Evolutionary conservation across 2,797 vertebrate genomes (phyloP).

Genomic region (Clarias platycephalus): DNA sequence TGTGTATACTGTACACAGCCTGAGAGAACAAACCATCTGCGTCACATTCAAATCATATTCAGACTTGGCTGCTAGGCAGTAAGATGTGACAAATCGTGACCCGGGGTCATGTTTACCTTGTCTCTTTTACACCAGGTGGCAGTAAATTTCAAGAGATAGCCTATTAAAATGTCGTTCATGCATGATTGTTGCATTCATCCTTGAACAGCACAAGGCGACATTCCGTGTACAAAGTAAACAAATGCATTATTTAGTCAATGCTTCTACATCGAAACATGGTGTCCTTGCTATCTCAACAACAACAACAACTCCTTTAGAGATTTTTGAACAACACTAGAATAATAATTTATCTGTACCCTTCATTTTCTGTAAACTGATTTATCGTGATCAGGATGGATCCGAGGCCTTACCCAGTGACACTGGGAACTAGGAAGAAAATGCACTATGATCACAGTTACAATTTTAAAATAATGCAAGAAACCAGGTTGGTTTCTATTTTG

Average conservation of each 20-base stretch:
- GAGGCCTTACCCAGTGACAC: not conserved
- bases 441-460: too few species aligned
- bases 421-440: not conserved
- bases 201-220: not conserved
- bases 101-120: slow-evolving; percentile 17
- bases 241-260: slow-evolving; percentile 22
- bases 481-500: not conserved
- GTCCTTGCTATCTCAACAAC: not conserved
- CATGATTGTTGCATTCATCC: not conserved
- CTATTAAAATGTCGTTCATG: not conserved
- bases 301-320: not conserved
- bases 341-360: not conserved
- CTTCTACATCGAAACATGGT: not conserved
- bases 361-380: too few species aligned
- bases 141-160: slow-evolving; percentile 23
- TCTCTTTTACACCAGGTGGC: slow-evolving; percentile 42
- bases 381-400: not conserved
- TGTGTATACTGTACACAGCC: not conserved
- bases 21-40: not conserved
- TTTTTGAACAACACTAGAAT: not conserved
- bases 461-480: not conserved
- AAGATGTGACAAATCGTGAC: not conserved
- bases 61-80: slow-evolving; percentile 1
- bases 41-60: slow-evolving; percentile 13
- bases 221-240: slow-evolving; percentile 8